Evolutionary conservation across 2,888 invertebrate genomes (phyloP).

Genomic region (Neuroscelio doddi): DNA sequence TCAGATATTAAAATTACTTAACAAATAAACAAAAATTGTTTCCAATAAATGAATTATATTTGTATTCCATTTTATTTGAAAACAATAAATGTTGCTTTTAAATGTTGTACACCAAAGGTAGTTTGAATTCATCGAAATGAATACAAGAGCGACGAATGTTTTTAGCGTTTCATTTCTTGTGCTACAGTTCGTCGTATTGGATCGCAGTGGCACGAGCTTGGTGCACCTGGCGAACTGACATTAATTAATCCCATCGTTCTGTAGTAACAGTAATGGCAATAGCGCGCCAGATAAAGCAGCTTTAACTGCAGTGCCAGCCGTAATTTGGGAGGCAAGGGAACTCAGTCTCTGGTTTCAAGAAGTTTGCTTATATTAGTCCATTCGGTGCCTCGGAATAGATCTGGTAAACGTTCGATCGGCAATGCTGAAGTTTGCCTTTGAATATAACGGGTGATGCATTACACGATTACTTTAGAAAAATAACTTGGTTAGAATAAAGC

Average conservation of each 20-base stretch:
- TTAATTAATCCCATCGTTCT: constrained; percentile 46
- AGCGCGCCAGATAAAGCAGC: constrained; percentile 31
- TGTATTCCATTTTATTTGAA: too few relatives aligned
- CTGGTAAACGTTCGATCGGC: constrained; percentile 61
- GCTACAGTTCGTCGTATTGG: constrained; percentile 20
- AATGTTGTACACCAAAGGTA: too few relatives aligned
- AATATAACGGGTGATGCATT: constrained; percentile 28
- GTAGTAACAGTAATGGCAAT: constrained; percentile 40
- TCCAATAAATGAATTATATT: too few relatives aligned
- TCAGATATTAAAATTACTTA: too few relatives aligned
- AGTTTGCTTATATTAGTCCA: constrained; percentile 51
- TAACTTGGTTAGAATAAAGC: neutral
- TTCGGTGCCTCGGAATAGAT: constrained; percentile 64
- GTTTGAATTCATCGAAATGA: too few relatives aligned
- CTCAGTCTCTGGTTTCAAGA: constrained; percentile 44
- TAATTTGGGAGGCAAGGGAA: constrained; percentile 40
- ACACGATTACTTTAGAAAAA: neutral
- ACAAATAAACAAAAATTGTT: too few relatives aligned
- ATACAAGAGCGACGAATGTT: constrained; percentile 16
- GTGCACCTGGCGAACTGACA: constrained; percentile 37
- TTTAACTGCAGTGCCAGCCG: constrained; percentile 33
- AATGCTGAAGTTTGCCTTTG: constrained; percentile 33
- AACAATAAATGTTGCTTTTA: too few relatives aligned
- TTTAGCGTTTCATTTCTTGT: constrained; percentile 18
- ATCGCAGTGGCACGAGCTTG: constrained; percentile 32